phyloP scores from a whole-genome alignment of 2,888 invertebrate species.

The Lepidochrysops patricia region DNA sequence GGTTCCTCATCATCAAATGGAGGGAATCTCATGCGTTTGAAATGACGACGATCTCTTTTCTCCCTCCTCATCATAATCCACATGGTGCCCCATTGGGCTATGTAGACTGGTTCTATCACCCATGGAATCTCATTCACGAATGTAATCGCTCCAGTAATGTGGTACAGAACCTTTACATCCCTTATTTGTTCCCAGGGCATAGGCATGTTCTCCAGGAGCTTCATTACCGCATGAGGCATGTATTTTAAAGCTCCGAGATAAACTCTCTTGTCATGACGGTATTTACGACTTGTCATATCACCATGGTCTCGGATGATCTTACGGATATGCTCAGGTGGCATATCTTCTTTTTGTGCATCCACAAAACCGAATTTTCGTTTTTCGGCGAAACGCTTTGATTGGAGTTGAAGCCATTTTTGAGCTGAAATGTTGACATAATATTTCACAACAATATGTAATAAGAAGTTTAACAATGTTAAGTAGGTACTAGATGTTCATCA shows the following conservation, averaged over 20 bases:
- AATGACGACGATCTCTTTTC: slow-evolving; percentile 98
- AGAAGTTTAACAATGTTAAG: no score
- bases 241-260: slow-evolving; percentile 98
- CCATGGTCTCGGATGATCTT: slow-evolving; percentile 99
- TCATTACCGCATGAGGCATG: slow-evolving; percentile 99
- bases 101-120: slow-evolving; percentile 99
- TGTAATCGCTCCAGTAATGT: slow-evolving; percentile 99
- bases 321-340: slow-evolving; percentile 99
- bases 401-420: slow-evolving; percentile 98
- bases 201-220: slow-evolving; percentile 99
- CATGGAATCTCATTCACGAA: slow-evolving; percentile 99
- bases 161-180: slow-evolving; percentile 97
- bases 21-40: slow-evolving; percentile 99
- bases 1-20: slow-evolving; percentile 99
- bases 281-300: slow-evolving; percentile 99
- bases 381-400: slow-evolving; percentile 98
- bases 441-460: not conserved
- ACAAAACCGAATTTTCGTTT: slow-evolving; percentile 99
- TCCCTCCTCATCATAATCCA: slow-evolving; percentile 99
- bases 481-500: no score
- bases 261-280: slow-evolving; percentile 98
- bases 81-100: slow-evolving; percentile 99
- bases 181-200: slow-evolving; percentile 99
- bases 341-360: slow-evolving; percentile 99
- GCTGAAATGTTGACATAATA: slow-evolving; percentile 71